Conservation (phyloP, 2,888 invertebrate species). For the Entomobrya proxima region DNA sequence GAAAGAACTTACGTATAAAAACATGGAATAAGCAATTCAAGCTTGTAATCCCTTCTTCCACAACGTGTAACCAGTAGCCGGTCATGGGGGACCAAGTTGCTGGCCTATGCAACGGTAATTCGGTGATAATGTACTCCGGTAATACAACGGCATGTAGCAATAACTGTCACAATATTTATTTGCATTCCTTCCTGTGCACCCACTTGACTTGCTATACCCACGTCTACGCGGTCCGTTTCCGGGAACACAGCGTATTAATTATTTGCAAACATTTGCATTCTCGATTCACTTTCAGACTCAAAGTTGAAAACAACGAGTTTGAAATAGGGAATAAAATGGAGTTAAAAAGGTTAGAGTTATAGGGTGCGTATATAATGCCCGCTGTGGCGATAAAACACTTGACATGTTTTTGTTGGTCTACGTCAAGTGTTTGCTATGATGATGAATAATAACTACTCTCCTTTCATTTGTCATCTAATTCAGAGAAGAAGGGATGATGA, state of each 20-base stretch:
- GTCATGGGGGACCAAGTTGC: too few relatives aligned
- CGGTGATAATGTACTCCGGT: too few relatives aligned
- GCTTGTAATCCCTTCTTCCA: too few relatives aligned
- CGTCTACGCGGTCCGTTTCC: neutral
- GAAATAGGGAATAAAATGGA: too few relatives aligned
- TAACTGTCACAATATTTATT: conserved; percentile 15
- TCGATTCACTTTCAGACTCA: conserved; percentile 16
- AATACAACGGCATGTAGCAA: neutral
- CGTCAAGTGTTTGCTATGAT: conserved; percentile 55
- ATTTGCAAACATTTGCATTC: conserved; percentile 58
- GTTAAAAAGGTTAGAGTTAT: conserved; percentile 3
- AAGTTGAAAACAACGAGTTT: neutral
- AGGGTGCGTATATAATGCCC: neutral
- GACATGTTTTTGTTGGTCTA: conserved; percentile 59
- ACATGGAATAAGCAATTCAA: too few relatives aligned
- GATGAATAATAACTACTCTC: conserved; percentile 52
- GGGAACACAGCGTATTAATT: neutral
- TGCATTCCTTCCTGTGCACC: neutral
- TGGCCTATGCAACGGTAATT: too few relatives aligned
- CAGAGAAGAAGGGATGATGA: conserved; percentile 1
- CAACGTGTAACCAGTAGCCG: too few relatives aligned
- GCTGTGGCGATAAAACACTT: conserved; percentile 51
- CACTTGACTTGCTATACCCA: neutral
- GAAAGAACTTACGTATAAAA: too few relatives aligned
- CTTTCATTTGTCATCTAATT: conserved; percentile 21